phyloP scores from a whole-genome alignment of 2,797 vertebrate genomes.

The Malacoctenus gilli region DNA sequence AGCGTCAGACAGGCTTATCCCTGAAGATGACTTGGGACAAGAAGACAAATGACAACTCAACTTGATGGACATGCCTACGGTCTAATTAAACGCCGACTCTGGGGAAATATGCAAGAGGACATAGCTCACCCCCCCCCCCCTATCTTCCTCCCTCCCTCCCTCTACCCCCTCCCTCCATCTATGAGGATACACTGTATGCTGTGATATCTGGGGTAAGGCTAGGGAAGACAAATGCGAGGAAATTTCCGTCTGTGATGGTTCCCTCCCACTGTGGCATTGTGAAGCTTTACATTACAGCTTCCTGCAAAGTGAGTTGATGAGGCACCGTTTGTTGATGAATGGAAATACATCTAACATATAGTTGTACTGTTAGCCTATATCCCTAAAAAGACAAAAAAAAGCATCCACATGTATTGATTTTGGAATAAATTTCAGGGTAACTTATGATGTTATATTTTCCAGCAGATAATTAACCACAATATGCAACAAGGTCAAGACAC shows the following conservation, averaged over 20 bases:
- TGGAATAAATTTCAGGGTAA: no score
- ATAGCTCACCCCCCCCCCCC: conserved; percentile 45
- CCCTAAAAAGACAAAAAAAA: no score
- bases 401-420: no score
- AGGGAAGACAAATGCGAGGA: conserved; percentile 44
- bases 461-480: neutral
- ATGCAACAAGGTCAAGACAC: neutral
- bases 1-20: conserved; percentile 23
- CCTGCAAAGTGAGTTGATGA: no score
- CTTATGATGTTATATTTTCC: no score
- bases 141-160: no score
- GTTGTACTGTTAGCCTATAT: no score
- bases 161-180: conserved; percentile 9
- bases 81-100: conserved; percentile 63
- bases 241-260: conserved; percentile 21
- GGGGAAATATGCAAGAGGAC: conserved; percentile 61
- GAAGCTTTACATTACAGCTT: no score
- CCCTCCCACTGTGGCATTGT: neutral
- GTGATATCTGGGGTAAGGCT: conserved; percentile 9
- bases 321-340: no score
- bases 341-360: no score
- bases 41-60: conserved; percentile 52
- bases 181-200: no score
- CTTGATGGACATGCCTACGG: conserved; percentile 55
- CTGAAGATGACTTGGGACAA: conserved; percentile 27